Conservation (phyloP, 2,113 vertebrate species). For the Platysteira castanea region DNA sequence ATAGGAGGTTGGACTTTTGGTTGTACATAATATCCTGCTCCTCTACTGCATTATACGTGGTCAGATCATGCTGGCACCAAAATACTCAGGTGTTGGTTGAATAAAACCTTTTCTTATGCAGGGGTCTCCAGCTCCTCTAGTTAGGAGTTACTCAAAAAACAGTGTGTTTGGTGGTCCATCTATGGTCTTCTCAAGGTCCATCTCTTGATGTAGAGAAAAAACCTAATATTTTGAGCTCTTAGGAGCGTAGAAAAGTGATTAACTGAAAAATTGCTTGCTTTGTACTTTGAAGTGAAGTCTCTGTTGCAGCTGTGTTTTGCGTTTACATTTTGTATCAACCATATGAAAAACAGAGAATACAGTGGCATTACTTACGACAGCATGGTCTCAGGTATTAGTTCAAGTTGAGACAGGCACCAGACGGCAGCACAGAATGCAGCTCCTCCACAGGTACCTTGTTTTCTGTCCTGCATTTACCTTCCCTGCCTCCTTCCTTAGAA, state of each 20-base stretch:
- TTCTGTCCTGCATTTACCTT: background rate
- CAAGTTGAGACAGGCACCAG: background rate
- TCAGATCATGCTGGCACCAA: background rate
- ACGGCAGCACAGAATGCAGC: background rate
- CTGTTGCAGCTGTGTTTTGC: background rate
- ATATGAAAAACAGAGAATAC: background rate
- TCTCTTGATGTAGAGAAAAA: background rate
- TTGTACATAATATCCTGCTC: background rate
- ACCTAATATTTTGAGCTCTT: background rate
- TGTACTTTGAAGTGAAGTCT: background rate
- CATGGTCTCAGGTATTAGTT: background rate
- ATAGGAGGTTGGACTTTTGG: background rate
- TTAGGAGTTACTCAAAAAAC: background rate
- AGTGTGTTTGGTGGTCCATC: background rate
- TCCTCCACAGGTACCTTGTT: background rate
- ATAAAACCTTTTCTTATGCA: background rate
- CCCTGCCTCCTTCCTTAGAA: background rate
- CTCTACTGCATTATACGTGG: background rate
- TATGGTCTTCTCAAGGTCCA: background rate
- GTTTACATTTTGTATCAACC: background rate
- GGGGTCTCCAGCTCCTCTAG: background rate
- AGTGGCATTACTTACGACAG: background rate
- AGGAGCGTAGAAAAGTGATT: background rate
- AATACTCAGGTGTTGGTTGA: background rate
- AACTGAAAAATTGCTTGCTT: background rate